These are phyloP conservation scores for Dasypolia templi DNA, from an alignment of 2,888 invertebrate genomes.

Conservation along the genomic window DNA sequence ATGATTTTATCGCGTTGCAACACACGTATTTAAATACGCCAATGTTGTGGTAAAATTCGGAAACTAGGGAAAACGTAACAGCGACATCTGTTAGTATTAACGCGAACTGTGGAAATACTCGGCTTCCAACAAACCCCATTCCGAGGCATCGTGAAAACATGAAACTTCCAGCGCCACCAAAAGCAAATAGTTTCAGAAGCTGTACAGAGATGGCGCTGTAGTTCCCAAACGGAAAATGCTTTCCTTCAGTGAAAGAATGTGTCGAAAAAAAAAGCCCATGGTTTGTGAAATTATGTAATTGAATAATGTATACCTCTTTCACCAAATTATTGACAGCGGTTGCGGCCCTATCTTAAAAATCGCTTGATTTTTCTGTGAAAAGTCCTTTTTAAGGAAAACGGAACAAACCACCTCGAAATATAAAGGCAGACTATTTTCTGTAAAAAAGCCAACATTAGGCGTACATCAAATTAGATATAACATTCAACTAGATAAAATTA, in stretches of 20 bases:
- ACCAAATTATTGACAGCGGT: no score
- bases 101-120: constrained; percentile 40
- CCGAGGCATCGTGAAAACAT: constrained; percentile 43
- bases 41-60: not conserved
- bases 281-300: not conserved
- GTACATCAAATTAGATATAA: constrained; percentile 39
- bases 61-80: constrained; percentile 10
- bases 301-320: not conserved
- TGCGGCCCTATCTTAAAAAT: not conserved
- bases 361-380: not conserved
- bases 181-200: constrained; percentile 41
- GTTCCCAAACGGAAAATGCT: constrained; percentile 4
- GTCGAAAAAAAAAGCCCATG: no score
- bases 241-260: not conserved
- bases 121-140: constrained; percentile 32
- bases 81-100: constrained; percentile 57
- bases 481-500: constrained; percentile 32
- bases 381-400: constrained; percentile 4
- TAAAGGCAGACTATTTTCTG: constrained; percentile 20
- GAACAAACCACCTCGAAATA: not conserved
- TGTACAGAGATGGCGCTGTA: constrained; percentile 64
- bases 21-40: not conserved
- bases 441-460: constrained; percentile 28
- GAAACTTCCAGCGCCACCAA: constrained; percentile 58
- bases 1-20: no score